Conservation (phyloP, 2,113 vertebrate genomes). For the Centrocercus urophasianus region DNA sequence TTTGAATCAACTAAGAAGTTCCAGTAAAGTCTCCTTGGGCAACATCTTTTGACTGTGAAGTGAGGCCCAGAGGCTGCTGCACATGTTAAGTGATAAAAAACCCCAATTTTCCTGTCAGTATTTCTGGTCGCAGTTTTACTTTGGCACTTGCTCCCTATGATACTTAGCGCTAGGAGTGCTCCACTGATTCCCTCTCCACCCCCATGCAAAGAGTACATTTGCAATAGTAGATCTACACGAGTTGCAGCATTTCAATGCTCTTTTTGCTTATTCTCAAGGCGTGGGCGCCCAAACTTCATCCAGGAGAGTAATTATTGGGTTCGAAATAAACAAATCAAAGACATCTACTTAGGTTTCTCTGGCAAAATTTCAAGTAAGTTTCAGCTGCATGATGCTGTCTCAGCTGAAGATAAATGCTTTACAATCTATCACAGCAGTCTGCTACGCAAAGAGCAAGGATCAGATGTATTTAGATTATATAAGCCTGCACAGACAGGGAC, state of each 20-base stretch:
- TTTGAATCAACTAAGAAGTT: background rate
- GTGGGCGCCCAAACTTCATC: accelerated
- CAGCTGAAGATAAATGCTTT: conserved; percentile 18
- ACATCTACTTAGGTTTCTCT: background rate
- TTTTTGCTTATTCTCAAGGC: background rate
- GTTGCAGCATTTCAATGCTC: background rate
- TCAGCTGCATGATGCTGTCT: background rate
- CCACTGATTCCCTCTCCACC: background rate
- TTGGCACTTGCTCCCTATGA: background rate
- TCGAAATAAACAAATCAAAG: conserved; percentile 13
- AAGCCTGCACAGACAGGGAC: conserved; percentile 9
- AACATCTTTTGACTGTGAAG: background rate
- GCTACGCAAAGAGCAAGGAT: conserved; percentile 14
- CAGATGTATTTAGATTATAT: background rate
- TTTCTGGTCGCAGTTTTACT: background rate
- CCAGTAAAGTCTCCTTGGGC: background rate
- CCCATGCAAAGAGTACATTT: background rate
- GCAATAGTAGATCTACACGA: background rate
- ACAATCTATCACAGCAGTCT: background rate
- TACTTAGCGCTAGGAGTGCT: background rate
- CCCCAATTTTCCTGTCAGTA: background rate
- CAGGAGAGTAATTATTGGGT: background rate
- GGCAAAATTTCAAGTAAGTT: conserved; percentile 31
- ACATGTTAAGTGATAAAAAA: background rate
- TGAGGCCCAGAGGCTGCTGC: background rate